Evolutionary conservation across 2,113 vertebrate species (phyloP).

Genomic region (Nothobranchius kuhntae): DNA sequence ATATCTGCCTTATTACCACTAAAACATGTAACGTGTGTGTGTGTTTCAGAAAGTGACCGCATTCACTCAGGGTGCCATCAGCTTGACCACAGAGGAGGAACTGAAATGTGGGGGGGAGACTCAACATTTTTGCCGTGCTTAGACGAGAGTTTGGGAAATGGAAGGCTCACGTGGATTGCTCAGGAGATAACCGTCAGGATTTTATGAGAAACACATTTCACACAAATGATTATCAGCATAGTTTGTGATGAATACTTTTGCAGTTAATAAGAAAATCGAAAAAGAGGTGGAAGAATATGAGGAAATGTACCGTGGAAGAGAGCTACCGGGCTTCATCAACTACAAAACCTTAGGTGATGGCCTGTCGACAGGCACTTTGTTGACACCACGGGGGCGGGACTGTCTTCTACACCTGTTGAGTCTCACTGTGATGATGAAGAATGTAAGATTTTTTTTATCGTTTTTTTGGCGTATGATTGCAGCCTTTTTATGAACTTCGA

Average conservation of each 20-base stretch:
- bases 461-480: no score
- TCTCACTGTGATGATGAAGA: no score
- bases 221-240: neutral
- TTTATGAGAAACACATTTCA: neutral
- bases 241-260: conserved; percentile 3
- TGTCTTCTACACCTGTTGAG: no score
- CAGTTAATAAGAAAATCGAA: conserved; percentile 67
- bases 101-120: conserved; percentile 12
- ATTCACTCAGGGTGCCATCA: conserved; percentile 78
- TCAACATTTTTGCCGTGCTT: conserved; percentile 79
- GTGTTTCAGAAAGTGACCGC: conserved; percentile 80
- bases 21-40: conserved; percentile 11
- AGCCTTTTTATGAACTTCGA: no score
- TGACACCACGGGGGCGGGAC: no score
- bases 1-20: neutral
- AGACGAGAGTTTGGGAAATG: conserved; percentile 77
- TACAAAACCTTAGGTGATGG: conserved; percentile 84
- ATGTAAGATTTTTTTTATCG: no score
- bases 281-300: conserved; percentile 71
- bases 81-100: conserved; percentile 80
- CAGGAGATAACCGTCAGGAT: conserved; percentile 69
- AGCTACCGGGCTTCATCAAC: conserved; percentile 86
- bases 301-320: conserved; percentile 80
- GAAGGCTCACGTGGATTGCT: conserved; percentile 25
- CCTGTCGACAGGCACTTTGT: no score